Evolutionary conservation across 2,888 invertebrate species (phyloP).

Genomic region (Sipha maydis): DNA sequence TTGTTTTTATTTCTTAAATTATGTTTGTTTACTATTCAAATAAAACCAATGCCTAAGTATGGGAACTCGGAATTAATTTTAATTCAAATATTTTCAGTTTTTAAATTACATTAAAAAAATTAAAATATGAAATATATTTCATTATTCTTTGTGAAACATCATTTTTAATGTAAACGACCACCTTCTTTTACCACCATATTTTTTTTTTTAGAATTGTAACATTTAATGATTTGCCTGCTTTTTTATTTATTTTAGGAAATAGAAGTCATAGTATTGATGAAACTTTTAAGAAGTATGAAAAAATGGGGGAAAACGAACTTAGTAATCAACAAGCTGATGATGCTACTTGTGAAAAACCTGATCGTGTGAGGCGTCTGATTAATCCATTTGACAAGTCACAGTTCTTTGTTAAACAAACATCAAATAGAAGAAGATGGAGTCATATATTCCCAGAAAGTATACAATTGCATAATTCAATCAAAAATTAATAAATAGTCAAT

Average conservation of each 20-base stretch:
- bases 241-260: conserved; percentile 19
- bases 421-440: conserved; percentile 95
- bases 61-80: too few species aligned
- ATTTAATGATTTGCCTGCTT: neutral
- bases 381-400: conserved; percentile 99
- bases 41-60: too few species aligned
- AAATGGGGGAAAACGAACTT: neutral
- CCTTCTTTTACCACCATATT: too few species aligned
- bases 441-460: conserved; percentile 95
- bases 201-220: too few species aligned
- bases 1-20: too few species aligned
- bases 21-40: too few species aligned
- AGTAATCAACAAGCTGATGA: neutral
- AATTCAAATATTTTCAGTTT: too few species aligned
- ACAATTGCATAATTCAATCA: conserved; percentile 8
- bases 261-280: conserved; percentile 50
- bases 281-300: conserved; percentile 11
- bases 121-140: too few species aligned
- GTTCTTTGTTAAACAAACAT: conserved; percentile 94
- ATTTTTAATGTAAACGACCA: too few species aligned
- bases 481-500: neutral
- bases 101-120: too few species aligned
- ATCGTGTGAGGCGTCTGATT: conserved; percentile 83
- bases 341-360: neutral
- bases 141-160: too few species aligned